A percentile compares a stretch with the other conserved stretches of the same genome.
These are phyloP conservation scores for Eustalomyia histrio DNA, from an alignment of 2,888 invertebrate species.

Conservation along the genomic window DNA sequence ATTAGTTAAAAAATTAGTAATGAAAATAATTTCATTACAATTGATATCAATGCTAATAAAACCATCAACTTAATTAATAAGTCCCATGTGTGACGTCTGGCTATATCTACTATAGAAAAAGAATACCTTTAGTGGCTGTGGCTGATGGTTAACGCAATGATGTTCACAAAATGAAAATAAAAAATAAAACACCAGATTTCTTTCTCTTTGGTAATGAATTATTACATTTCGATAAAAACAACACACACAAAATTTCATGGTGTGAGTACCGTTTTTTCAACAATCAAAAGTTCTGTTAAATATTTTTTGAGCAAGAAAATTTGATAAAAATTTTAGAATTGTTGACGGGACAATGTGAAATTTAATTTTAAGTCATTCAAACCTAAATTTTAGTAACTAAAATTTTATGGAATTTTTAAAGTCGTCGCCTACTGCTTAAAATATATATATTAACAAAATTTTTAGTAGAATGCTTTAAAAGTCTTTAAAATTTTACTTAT, in stretches of 20 bases:
- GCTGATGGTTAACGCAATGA: slow-evolving; percentile 56
- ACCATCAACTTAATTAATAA: too few relatives aligned
- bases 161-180: slow-evolving; percentile 38
- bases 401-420: too few relatives aligned
- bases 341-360: not conserved
- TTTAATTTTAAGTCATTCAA: too few relatives aligned
- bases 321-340: not conserved
- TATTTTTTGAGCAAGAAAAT: not conserved
- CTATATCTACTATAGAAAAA: slow-evolving; percentile 26
- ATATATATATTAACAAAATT: too few relatives aligned
- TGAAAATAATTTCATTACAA: too few relatives aligned
- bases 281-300: not conserved
- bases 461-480: too few relatives aligned
- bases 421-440: too few relatives aligned
- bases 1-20: too few relatives aligned
- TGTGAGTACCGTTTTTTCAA: slow-evolving; percentile 25
- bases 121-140: slow-evolving; percentile 41
- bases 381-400: too few relatives aligned
- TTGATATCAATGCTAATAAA: too few relatives aligned
- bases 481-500: too few relatives aligned
- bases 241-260: slow-evolving; percentile 36
- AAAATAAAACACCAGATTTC: slow-evolving; percentile 38
- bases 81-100: too few relatives aligned
- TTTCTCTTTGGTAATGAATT: slow-evolving; percentile 72
- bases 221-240: slow-evolving; percentile 75